phyloP scores from a whole-genome alignment of 2,797 vertebrate genomes.

The Spinus olivaceus region DNA sequence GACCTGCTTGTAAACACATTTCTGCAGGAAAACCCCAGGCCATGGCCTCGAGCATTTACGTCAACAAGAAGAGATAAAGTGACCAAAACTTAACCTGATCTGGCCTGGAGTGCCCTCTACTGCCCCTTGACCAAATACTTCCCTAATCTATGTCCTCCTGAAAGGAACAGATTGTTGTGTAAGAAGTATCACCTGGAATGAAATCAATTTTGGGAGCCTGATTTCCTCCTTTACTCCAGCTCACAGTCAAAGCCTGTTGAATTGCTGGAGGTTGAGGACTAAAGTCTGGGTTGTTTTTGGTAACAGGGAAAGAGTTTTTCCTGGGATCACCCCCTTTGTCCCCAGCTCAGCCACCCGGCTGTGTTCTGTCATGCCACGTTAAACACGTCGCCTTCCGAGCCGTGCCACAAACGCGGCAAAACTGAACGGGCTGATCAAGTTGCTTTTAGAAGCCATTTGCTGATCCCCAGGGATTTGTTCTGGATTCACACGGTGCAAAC shows the following conservation, averaged over 20 bases:
- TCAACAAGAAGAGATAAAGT: slow-evolving; percentile 95
- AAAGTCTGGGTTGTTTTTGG: background rate
- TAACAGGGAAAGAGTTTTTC: background rate
- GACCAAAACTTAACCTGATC: slow-evolving; percentile 89
- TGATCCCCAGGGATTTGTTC: background rate
- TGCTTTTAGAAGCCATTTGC: background rate
- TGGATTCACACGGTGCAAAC: background rate
- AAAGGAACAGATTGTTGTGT: slow-evolving; percentile 49
- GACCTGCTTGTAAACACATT: slow-evolving; percentile 96
- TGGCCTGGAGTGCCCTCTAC: slow-evolving; percentile 94
- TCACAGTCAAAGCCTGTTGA: background rate
- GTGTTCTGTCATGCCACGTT: background rate
- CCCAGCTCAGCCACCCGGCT: background rate
- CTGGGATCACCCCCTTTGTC: background rate
- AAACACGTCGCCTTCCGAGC: background rate
- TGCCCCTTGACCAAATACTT: slow-evolving; percentile 85
- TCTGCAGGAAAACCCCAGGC: slow-evolving; percentile 86
- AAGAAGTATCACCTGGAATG: slow-evolving; percentile 32
- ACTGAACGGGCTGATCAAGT: background rate
- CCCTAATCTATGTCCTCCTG: slow-evolving; percentile 82
- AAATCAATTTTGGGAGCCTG: slow-evolving; percentile 2
- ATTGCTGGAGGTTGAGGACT: background rate
- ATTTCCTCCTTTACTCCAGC: background rate
- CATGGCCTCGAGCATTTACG: slow-evolving; percentile 87
- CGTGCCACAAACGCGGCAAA: background rate